Conservation (phyloP, 2,113 vertebrate genomes). For the Coreoperca whiteheadi region DNA sequence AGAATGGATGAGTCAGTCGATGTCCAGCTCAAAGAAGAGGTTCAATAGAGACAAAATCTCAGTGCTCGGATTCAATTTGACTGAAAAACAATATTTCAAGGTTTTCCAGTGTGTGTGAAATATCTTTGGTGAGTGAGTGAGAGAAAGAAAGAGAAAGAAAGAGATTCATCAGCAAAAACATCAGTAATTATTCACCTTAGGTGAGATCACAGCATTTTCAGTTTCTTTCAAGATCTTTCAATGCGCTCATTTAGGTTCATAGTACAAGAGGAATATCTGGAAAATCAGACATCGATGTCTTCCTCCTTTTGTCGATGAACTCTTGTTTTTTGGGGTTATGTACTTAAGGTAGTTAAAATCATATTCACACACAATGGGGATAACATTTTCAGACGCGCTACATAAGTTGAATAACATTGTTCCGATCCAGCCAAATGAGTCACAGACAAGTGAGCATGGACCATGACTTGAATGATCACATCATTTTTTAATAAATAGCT, state of each 20-base stretch:
- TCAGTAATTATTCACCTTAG: background rate
- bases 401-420: background rate
- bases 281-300: background rate
- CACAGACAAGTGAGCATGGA: background rate
- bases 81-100: background rate
- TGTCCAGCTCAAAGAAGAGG: constrained; percentile 30
- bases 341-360: background rate
- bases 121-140: background rate
- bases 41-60: constrained; percentile 19
- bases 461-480: background rate
- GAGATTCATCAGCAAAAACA: background rate
- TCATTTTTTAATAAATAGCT: background rate
- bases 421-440: background rate
- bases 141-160: background rate
- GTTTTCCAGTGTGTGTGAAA: background rate
- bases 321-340: background rate
- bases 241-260: background rate
- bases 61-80: background rate
- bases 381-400: background rate
- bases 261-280: background rate
- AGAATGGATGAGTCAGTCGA: constrained; percentile 39
- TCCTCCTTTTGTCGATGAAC: background rate
- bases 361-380: background rate
- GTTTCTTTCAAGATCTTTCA: background rate
- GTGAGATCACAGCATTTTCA: background rate